Percentiles rank a stretch among this genome's conserved stretches.
Conservation (phyloP, 2,888 invertebrate species). For the Ecliptopera silaceata region DNA sequence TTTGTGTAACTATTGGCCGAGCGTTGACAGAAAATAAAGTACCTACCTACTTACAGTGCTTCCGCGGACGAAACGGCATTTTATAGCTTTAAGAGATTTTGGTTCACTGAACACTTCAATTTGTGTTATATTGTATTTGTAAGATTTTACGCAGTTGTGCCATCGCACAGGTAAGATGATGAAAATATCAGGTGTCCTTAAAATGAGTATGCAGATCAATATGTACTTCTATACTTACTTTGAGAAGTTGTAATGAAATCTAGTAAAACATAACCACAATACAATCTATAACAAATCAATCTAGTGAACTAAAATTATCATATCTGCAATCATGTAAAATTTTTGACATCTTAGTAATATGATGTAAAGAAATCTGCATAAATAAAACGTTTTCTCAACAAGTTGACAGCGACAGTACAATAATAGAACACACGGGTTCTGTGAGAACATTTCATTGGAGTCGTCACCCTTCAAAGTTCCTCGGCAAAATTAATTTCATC, state of each 20-base stretch:
- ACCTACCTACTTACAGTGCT: no score
- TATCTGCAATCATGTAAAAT: no score
- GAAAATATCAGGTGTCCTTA: no score
- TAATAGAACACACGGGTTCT: not conserved
- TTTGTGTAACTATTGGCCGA: not conserved
- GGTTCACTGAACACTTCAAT: conserved; percentile 3
- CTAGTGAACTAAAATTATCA: no score
- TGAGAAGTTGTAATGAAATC: no score
- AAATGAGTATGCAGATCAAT: no score
- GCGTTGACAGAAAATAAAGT: no score
- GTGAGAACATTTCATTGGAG: conserved; percentile 4
- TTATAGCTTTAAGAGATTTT: conserved; percentile 10
- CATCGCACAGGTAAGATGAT: no score
- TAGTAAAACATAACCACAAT: no score
- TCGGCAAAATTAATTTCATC: conserved; percentile 17
- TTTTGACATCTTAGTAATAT: no score
- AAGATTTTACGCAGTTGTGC: not conserved
- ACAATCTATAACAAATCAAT: no score
- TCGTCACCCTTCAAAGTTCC: conserved; percentile 8
- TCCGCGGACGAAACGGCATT: conserved; percentile 7
- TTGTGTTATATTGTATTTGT: not conserved
- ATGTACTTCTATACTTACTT: no score
- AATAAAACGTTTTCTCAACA: not conserved
- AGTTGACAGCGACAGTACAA: not conserved
- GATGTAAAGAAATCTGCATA: not conserved